These are phyloP conservation scores for Gonocerus acuteangulatus DNA, from an alignment of 2,888 invertebrate species.

Conservation along the genomic window DNA sequence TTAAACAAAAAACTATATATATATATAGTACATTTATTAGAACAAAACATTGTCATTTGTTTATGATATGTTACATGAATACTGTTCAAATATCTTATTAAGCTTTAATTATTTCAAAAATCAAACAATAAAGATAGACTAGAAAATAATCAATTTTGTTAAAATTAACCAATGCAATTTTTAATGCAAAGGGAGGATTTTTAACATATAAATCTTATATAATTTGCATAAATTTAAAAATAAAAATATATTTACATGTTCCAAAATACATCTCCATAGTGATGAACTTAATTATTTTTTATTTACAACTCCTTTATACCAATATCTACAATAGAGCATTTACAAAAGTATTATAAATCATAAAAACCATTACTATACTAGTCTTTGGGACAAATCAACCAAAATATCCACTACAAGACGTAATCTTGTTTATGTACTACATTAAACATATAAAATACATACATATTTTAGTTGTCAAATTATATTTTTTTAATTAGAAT, in stretches of 20 bases:
- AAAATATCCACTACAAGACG: background rate
- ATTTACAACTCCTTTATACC: conserved; percentile 7
- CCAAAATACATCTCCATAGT: conserved; percentile 3
- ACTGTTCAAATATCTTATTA: conserved; percentile 14
- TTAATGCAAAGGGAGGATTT: background rate
- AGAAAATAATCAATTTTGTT: conserved; percentile 15
- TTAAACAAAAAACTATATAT: too few species aligned
- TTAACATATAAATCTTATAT: conserved; percentile 3
- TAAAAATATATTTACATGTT: conserved; percentile 11
- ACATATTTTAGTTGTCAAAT: too few species aligned
- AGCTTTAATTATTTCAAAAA: conserved; percentile 7
- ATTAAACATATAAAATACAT: background rate
- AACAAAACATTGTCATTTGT: conserved; percentile 12
- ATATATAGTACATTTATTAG: conserved; percentile 13
- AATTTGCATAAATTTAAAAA: conserved; percentile 5
- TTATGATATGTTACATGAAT: conserved; percentile 14
- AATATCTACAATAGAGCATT: conserved; percentile 5
- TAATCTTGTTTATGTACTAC: background rate
- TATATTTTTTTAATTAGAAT: too few species aligned
- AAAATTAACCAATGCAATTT: conserved; percentile 15
- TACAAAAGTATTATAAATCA: background rate
- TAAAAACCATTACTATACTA: conserved; percentile 2
- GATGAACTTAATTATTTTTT: background rate
- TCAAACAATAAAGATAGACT: conserved; percentile 12
- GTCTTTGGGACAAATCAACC: conserved; percentile 4